Evolutionary conservation across 1,140 invertebrate species (phyloP), one percentile per base, ranked within the genome.

Genomic region (Rhynchophorus ferrugineus): DNA sequence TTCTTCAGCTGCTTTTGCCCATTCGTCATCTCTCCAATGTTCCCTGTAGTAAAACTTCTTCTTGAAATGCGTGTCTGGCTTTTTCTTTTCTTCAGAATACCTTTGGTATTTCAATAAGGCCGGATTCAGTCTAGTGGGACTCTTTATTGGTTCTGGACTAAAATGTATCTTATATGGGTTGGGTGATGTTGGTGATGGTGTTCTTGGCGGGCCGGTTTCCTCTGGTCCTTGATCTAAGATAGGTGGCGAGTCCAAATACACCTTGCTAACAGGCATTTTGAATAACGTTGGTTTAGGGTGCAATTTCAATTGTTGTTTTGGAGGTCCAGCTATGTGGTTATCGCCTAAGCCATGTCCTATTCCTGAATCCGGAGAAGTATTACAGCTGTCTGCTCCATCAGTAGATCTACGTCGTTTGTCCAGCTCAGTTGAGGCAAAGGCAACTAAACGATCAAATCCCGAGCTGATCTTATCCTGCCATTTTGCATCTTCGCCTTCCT

Each of bases 391-490:
- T 53, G 78, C 78, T 57, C 81, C 81, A 64, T 88, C 84, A 0
- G 83, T 85, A 16, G 85, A 88, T 51, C 84, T 75, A 22, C 85
- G 75, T 54, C 86, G 77, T 66, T 88, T 85, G 63, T 90, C 87
- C 59, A 91, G 73, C 61, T 89, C 87, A 1, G 85, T 89, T 2
- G 87, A 87, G 5, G 88, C 89, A 68, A 91, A 87, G 18, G 86
- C 88, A 49, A 91, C 84, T 54, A 91, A 73, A 45, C 87, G 80
- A 71, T 93, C 89, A 73, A 92, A 92, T 22, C 87, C 84, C 60
- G 84, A 88, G 63, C 82, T 87, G 61, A 91, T 90, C 57, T 87
- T 82, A 63, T 88, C 84, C 70, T 90, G 86, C 87, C 87, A 90
- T 64, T 89, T 79, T 50, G 79, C 77, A 66, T 84, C 71, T 63